These are phyloP conservation scores for Hydropsyche tenuis DNA, from an alignment of 1,140 invertebrate species.

Conservation along the genomic window DNA sequence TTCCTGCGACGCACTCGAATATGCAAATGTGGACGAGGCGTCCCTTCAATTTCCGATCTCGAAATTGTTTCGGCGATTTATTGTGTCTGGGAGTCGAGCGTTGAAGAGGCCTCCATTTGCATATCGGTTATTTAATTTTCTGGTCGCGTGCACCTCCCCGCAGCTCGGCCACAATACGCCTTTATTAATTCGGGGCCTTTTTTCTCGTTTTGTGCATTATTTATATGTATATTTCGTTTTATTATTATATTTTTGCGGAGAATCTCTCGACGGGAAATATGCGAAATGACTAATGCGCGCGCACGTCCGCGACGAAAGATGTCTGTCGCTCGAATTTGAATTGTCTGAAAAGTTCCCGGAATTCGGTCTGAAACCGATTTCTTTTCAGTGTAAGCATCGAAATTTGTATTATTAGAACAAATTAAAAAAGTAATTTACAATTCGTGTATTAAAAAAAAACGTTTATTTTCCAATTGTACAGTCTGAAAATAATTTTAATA, in stretches of 20 bases:
- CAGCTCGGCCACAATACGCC: neutral
- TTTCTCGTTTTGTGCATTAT: neutral
- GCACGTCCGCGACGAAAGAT: neutral
- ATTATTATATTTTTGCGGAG: too few species aligned
- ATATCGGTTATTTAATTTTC: slow-evolving; percentile 51
- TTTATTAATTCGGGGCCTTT: neutral
- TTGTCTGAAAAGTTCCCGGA: too few species aligned
- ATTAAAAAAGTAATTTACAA: too few species aligned
- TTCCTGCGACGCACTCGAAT: slow-evolving; percentile 19
- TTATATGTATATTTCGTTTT: neutral
- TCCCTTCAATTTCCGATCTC: slow-evolving; percentile 11
- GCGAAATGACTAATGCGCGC: slow-evolving; percentile 5
- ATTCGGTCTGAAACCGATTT: too few species aligned
- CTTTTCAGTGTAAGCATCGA: too few species aligned
- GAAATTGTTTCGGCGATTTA: slow-evolving; percentile 21
- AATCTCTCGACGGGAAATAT: neutral
- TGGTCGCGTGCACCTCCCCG: slow-evolving; percentile 41
- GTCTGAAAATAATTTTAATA: too few species aligned
- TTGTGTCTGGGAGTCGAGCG: slow-evolving; percentile 3
- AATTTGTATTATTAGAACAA: too few species aligned
- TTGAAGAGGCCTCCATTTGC: slow-evolving; percentile 34
- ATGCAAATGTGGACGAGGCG: slow-evolving; percentile 15
- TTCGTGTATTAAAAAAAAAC: too few species aligned
- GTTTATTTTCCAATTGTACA: too few species aligned
- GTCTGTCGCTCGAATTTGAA: neutral